phyloP scores from a whole-genome alignment of 2,113 vertebrate species.

The Corythoichthys haematopterus region DNA sequence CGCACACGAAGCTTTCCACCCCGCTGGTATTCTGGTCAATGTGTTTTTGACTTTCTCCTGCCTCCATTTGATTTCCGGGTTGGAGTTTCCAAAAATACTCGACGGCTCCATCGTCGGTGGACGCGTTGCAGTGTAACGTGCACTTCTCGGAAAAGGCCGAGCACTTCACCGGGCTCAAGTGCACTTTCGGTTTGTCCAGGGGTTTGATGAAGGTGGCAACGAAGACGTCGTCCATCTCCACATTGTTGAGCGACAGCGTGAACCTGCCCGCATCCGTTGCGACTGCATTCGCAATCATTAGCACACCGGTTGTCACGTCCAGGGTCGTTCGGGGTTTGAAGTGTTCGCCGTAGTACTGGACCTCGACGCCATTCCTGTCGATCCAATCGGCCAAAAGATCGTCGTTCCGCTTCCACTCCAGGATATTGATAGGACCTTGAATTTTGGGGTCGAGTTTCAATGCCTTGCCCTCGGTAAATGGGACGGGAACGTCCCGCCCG shows the following conservation, averaged over 20 bases:
- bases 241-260: conserved; percentile 21
- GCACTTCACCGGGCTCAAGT: fast-evolving
- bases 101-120: fast-evolving
- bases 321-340: background rate
- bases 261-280: fast-evolving
- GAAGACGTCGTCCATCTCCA: fast-evolving
- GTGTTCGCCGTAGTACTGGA: fast-evolving
- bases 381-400: background rate
- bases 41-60: fast-evolving
- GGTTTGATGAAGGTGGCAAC: fast-evolving
- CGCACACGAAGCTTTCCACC: background rate
- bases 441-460: background rate
- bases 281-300: fast-evolving
- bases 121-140: fast-evolving
- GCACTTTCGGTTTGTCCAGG: fast-evolving
- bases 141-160: fast-evolving
- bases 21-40: fast-evolving
- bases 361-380: fast-evolving
- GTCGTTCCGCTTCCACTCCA: background rate
- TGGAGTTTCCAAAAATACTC: background rate
- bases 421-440: background rate
- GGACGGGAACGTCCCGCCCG: background rate
- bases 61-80: background rate
- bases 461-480: fast-evolving
- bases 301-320: fast-evolving